Conservation (phyloP, 2,113 vertebrate genomes). For the Diglossa brunneiventris region DNA sequence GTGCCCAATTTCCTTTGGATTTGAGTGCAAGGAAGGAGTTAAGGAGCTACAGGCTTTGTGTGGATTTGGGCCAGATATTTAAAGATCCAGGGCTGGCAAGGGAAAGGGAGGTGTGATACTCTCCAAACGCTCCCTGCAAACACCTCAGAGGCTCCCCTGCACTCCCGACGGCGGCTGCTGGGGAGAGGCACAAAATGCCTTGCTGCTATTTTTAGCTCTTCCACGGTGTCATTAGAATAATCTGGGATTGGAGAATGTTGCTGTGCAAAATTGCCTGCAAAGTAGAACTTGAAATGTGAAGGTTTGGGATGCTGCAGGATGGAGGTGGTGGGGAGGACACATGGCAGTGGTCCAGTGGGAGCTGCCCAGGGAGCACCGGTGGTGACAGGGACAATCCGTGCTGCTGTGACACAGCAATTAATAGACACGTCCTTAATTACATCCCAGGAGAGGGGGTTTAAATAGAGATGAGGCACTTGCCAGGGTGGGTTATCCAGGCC, state of each 20-base stretch:
- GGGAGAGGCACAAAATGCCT: slow-evolving; percentile 32
- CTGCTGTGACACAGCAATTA: not conserved
- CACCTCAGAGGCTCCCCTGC: slow-evolving; percentile 29
- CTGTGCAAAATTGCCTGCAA: not conserved
- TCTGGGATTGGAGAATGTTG: not conserved
- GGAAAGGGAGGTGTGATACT: slow-evolving; percentile 47
- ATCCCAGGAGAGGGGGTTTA: slow-evolving; percentile 7
- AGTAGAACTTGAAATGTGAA: not conserved
- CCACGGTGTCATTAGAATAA: not conserved
- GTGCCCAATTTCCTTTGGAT: not conserved
- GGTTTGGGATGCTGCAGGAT: not conserved
- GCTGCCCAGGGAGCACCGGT: not conserved
- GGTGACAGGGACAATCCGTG: not conserved
- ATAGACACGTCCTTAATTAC: not conserved
- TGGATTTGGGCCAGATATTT: slow-evolving; percentile 70
- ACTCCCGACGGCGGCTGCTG: not conserved
- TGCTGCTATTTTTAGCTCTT: slow-evolving; percentile 30
- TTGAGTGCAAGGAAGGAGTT: slow-evolving; percentile 12
- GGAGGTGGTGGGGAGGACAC: not conserved
- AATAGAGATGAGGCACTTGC: not conserved
- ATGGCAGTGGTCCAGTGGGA: accelerated
- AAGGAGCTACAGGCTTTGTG: not conserved
- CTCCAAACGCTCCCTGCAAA: slow-evolving; percentile 14
- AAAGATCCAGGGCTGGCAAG: slow-evolving; percentile 32
- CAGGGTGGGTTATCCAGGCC: slow-evolving; percentile 31